Base-by-base conservation (phyloP, 2,797 vertebrate genomes). In the Muraenolepis orangiensis region DNA sequence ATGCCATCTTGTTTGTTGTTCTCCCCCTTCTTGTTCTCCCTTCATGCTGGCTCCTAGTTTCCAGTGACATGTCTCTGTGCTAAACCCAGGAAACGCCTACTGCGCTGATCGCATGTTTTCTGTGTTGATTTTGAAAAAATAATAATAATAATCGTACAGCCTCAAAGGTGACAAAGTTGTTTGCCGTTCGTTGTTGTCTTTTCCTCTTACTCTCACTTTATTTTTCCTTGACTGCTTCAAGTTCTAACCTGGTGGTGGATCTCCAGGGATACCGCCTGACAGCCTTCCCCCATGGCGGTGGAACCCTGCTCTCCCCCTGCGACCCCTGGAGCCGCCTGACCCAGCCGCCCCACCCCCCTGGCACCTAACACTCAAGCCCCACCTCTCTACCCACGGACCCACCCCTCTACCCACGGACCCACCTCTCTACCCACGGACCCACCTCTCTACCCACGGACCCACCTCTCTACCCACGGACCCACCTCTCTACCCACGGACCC, bases 261-360 rank as follows among this genome's bases (percentile, higher is more conserved):
- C 90, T 94, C 84, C 92, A 90, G 78, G 94, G 95, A 76, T 93
- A 93, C 86, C 91, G 89, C 86, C 91, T 88, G 80, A 87, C 93
- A 80, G 74, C 82, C 82, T 92, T 92, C 87, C 92, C 93, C 94
- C 92, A 91, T 87, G 78, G 71, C 34, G 72, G 81, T 30, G 72
- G 83, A 40, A 79, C 70, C 83, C 84, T 78, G 74, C 85, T 87
- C 80, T 93, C 94, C 77, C 94, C 94, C 80, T 95, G 94, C 85
- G 93, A 95, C 88, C 95, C 96, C 81, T 93, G 94, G 91, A 95
- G 89, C 91, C 94, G 95, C 92, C 93, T 95, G 90, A 87, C 94
- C 87, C 94, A 92, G 82, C 94, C 91, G 68, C 89, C 93, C 87
- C 93, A 93, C 71, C 90, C 92, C 82, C 93, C 94, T 70, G 88